Conservation (phyloP, 2,113 vertebrate genomes). For the Syngnathus floridae region DNA sequence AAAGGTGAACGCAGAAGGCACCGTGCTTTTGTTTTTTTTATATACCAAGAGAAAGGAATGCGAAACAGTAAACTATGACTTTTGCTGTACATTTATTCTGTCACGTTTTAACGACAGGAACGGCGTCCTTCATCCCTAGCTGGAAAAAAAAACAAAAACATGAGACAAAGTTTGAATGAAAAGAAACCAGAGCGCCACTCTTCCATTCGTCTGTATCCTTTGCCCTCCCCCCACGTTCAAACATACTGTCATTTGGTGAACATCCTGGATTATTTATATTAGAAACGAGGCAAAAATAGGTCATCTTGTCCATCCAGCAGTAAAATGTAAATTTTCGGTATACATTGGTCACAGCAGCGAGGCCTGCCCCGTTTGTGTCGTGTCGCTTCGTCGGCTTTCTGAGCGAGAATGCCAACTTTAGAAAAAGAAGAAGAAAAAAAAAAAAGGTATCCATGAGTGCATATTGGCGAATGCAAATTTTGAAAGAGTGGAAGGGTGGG, state of each 20-base stretch:
- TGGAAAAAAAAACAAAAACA: slow-evolving; percentile 43
- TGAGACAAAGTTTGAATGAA: slow-evolving; percentile 29
- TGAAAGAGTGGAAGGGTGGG: slow-evolving; percentile 45
- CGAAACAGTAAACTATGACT: slow-evolving; percentile 80
- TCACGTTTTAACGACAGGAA: slow-evolving; percentile 44
- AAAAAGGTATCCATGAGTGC: slow-evolving; percentile 86
- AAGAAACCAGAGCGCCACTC: slow-evolving; percentile 32
- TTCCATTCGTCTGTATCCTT: slow-evolving; percentile 26
- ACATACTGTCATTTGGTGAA: slow-evolving; percentile 44
- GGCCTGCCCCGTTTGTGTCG: slow-evolving; percentile 72
- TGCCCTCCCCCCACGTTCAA: slow-evolving; percentile 13
- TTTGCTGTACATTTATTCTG: slow-evolving; percentile 83
- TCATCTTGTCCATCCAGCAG: slow-evolving; percentile 68
- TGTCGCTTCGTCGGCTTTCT: slow-evolving; percentile 75
- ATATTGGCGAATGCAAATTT: slow-evolving; percentile 78
- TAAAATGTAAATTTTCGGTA: slow-evolving; percentile 71
- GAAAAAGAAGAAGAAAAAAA: slow-evolving; percentile 6
- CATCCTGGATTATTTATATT: slow-evolving; percentile 72
- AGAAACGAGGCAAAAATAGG: slow-evolving; percentile 70
- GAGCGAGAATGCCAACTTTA: slow-evolving; percentile 76
- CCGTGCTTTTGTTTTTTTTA: slow-evolving; percentile 3
- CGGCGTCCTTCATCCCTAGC: slow-evolving; percentile 71
- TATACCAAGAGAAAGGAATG: slow-evolving; percentile 59
- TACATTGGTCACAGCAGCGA: slow-evolving; percentile 77
- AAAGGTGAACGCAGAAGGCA: slow-evolving; percentile 7